Conservation (phyloP, 2,113 vertebrate species). For the Forbesichthys agassizii region DNA sequence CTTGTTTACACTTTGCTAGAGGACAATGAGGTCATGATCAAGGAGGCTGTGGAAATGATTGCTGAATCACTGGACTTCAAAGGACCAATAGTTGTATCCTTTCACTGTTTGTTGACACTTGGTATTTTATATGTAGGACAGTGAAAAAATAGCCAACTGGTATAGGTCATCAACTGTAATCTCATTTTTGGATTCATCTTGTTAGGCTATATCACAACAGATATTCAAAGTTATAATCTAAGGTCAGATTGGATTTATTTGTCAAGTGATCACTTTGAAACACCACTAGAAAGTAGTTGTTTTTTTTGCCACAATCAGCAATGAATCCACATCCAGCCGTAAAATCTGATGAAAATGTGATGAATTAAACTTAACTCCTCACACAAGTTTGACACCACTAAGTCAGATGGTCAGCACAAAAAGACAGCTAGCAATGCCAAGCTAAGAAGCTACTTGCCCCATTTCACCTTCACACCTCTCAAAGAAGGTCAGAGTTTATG, state of each 20-base stretch:
- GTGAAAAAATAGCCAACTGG: neutral
- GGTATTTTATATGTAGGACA: neutral
- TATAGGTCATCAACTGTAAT: neutral
- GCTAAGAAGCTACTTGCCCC: slow-evolving; percentile 78
- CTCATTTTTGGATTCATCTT: neutral
- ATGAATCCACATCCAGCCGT: neutral
- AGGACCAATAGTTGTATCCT: slow-evolving; percentile 85
- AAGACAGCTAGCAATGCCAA: slow-evolving; percentile 89
- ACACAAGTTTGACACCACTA: slow-evolving; percentile 82
- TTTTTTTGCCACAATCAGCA: neutral
- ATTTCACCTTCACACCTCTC: slow-evolving; percentile 87
- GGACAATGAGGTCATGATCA: slow-evolving; percentile 87
- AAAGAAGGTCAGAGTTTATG: slow-evolving; percentile 75
- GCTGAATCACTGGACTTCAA: slow-evolving; percentile 79
- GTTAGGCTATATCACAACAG: too few relatives aligned
- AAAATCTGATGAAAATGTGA: neutral
- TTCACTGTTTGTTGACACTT: slow-evolving; percentile 16
- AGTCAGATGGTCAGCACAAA: slow-evolving; percentile 88
- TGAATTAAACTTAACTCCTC: slow-evolving; percentile 67
- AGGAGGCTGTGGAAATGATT: slow-evolving; percentile 78
- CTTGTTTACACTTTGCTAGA: slow-evolving; percentile 78
- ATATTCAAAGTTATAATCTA: too few relatives aligned
- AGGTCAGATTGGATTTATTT: too few relatives aligned
- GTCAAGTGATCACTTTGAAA: too few relatives aligned
- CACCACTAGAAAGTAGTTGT: too few relatives aligned